Conservation (phyloP, 2,113 vertebrate genomes). For the Podarcis muralis region DNA sequence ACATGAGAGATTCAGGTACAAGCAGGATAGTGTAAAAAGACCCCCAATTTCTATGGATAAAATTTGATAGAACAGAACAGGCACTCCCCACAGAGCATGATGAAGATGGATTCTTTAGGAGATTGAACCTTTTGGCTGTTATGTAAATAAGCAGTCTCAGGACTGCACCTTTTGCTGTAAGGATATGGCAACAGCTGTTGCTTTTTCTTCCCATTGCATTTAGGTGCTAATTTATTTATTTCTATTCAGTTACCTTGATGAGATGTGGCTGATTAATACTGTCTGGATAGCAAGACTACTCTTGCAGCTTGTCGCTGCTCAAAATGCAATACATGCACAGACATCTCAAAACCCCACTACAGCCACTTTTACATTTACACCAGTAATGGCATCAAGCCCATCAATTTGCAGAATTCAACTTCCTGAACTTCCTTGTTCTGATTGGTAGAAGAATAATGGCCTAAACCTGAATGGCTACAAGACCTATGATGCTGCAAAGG, state of each 20-base stretch:
- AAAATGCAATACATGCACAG: not conserved
- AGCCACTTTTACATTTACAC: not conserved
- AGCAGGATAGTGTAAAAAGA: not conserved
- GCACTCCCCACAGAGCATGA: conserved; percentile 5
- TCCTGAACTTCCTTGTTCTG: not conserved
- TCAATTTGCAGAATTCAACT: not conserved
- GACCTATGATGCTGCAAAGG: not conserved
- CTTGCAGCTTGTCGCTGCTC: not conserved
- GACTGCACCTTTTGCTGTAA: not conserved
- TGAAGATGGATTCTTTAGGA: conserved; percentile 42
- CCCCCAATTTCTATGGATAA: not conserved
- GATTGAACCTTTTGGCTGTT: conserved; percentile 33
- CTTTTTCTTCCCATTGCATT: conserved; percentile 37
- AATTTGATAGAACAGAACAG: conserved; percentile 3
- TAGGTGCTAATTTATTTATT: not conserved
- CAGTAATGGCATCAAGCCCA: not conserved
- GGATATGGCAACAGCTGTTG: conserved; percentile 38
- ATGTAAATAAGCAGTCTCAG: not conserved
- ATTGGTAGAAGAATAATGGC: not conserved
- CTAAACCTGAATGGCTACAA: conserved; percentile 1
- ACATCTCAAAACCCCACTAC: not conserved
- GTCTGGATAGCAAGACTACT: conserved; percentile 8
- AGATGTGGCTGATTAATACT: conserved; percentile 19
- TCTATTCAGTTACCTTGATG: conserved; percentile 40
- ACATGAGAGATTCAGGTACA: not conserved